Base-by-base conservation (phyloP, 2,888 invertebrate genomes). In the Xiphydria camelus region DNA sequence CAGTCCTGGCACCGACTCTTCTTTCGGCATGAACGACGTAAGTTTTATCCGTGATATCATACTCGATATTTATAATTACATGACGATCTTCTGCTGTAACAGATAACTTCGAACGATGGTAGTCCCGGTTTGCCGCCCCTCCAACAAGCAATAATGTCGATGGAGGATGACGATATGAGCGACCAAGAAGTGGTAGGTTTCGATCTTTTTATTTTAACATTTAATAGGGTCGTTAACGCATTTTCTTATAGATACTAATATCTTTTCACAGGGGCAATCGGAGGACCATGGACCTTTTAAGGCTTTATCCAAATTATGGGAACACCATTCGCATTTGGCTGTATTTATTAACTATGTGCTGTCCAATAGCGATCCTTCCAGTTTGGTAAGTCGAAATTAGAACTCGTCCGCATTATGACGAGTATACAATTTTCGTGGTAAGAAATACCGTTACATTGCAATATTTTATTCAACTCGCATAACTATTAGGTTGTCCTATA, bases 131-230 rank as follows among this genome's bases (percentile, higher is more conserved):
- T 70, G 39, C 70, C 69, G 47, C 61, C 64, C 42, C 61, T 74
- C 2, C 91, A 90, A 68, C 83, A 88, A 70, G 87, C 88, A 33
- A 94, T 95, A 47, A 92, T 95, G 65, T 93, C 93, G 10, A 94
- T 95, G 91, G 95, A 96, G 73, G 95, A 95, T 68, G 95, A 95
- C 66, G 94, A 94, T 63, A 87, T 90, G 51, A 91, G 92, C 1
- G 90, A 92, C 64, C 88, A 89, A 62, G 91, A 92, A 77, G 85
- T 87, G 71, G 85, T 86, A 75, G 79, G 84, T 73, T 53, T 42
- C 15, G 26, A 41, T 33, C n/a, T n/a, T 39, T 35, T 20, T 39
- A 15, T 25, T 29, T 21, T 10, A 21, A 23, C 12, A 10, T 45
- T 36, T 18, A 43, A 20, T 38, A 12, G 5, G 18, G 32, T 37